phyloP scores from a whole-genome alignment of 2,113 vertebrate species.

The Heterotis niloticus region DNA sequence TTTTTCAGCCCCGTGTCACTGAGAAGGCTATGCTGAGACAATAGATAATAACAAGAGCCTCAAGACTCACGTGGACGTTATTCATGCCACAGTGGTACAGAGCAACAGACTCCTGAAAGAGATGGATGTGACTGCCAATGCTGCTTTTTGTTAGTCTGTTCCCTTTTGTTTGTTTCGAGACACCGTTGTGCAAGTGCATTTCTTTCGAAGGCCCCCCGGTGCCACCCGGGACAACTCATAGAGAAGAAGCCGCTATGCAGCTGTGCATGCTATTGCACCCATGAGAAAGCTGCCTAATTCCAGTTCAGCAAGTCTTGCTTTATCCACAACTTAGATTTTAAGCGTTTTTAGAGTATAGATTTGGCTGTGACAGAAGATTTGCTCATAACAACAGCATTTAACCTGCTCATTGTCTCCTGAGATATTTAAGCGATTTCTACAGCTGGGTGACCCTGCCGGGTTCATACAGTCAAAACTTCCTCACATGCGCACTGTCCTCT shows the following conservation, averaged over 20 bases:
- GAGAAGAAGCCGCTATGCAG: not conserved
- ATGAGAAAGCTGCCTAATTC: not conserved
- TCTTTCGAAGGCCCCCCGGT: not conserved
- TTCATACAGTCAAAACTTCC: not conserved
- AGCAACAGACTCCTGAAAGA: not conserved
- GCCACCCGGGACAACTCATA: no score
- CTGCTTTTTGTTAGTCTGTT: slow-evolving; percentile 1
- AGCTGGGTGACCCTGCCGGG: not conserved
- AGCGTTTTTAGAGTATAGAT: not conserved
- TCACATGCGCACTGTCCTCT: not conserved
- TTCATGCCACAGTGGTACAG: not conserved
- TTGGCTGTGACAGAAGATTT: not conserved
- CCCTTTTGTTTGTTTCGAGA: not conserved
- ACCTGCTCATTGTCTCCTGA: not conserved
- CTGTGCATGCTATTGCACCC: not conserved
- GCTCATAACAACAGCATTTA: not conserved
- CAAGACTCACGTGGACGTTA: not conserved
- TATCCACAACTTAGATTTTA: not conserved
- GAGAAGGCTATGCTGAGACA: not conserved
- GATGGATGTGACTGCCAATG: not conserved
- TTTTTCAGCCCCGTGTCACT: not conserved
- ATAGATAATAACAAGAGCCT: slow-evolving; percentile 2
- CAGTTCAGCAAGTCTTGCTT: not conserved
- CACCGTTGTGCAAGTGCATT: not conserved
- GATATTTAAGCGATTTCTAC: not conserved